Percentiles rank a stretch among this genome's conserved stretches.
Evolutionary conservation across 2,113 vertebrate species (phyloP).

Genomic region (Callionymus lyra): DNA sequence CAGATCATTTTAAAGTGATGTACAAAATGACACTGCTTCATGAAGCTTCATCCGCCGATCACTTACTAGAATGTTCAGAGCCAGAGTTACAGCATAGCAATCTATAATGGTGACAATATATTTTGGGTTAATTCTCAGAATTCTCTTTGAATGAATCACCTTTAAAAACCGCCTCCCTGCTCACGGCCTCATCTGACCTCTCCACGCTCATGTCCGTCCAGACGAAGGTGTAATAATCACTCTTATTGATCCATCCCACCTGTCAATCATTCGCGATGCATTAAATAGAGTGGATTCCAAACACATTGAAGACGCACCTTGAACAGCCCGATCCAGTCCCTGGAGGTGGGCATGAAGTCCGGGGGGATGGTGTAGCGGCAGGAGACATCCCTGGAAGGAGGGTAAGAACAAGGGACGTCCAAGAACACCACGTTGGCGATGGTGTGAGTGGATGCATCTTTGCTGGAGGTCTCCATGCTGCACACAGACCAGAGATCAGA

Average conservation of each 20-base stretch:
- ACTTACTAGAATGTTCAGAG: no score
- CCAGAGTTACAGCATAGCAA: neutral
- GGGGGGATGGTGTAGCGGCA: constrained; percentile 55
- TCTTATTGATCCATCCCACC: constrained; percentile 67
- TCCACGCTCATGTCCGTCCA: constrained; percentile 51
- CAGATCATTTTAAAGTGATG: no score
- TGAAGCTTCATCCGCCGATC: no score
- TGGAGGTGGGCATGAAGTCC: constrained; percentile 30
- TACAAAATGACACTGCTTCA: no score
- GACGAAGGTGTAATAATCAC: constrained; percentile 66
- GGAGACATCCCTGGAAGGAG: constrained; percentile 28
- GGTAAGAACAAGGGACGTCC: constrained; percentile 52
- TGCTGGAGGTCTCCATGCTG: constrained; percentile 40
- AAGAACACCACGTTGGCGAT: constrained; percentile 68
- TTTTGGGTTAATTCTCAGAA: neutral
- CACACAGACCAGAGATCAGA: no score
- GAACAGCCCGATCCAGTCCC: constrained; percentile 73
- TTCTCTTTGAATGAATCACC: constrained; percentile 32
- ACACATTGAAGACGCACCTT: constrained; percentile 47
- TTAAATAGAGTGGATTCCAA: neutral
- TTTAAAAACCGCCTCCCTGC: constrained; percentile 44
- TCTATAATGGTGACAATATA: no score
- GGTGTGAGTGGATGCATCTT: constrained; percentile 22
- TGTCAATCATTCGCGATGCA: constrained; percentile 8
- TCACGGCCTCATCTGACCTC: constrained; percentile 8